Base-by-base conservation (phyloP, 1,140 invertebrate species). In the Caerostris darwini region DNA sequence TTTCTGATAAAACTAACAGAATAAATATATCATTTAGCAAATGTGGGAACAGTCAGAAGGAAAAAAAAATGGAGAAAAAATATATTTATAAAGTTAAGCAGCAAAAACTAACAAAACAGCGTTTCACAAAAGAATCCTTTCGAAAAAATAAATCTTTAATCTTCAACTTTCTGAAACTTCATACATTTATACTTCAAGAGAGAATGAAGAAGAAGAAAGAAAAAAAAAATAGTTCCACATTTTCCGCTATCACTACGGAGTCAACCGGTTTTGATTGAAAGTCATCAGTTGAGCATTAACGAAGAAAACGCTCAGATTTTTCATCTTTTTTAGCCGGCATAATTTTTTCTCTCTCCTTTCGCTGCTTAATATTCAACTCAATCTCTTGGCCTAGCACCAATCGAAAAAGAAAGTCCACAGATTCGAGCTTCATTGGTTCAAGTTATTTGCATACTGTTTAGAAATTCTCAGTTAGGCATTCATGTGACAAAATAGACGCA, bases 201-300 rank as follows among this genome's bases (percentile, higher is more conserved):
- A 10, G 50, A 81, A 81, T 19, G 50, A 7, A 19, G 14, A 56
- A 58, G 7, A n/a, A 17, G 3, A 85, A 85, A 85, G 17, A 58
- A 57, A 58, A 57, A 85, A 58, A 19, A 50, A 50, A 81, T 34
- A 81, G 5, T 34, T 50, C 7, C n/a, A 12, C 50, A 81, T 81
- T 34, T 17, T 57, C 7, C 10, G 34, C 5, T 8, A 19, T 85
- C 19, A 10, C 56, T 53, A 34, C 10, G 53, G 61, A 88, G 59
- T 88, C 86, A 88, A 88, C 86, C 50, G 50, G 50, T 53, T 88
- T 88, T 64, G 86, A 88, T 88, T 64, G 86, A 88, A 59, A 88
- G 86, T 88, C 86, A 67, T 88, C 86, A 88, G 86, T 17, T 14
- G 14, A 67, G 86, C 86, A 64, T 88, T 88, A 88, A 88, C 59